Evolutionary conservation across 2,113 vertebrate species (phyloP), one percentile per base, ranked within the genome.

Genomic region (Procavia capensis): DNA sequence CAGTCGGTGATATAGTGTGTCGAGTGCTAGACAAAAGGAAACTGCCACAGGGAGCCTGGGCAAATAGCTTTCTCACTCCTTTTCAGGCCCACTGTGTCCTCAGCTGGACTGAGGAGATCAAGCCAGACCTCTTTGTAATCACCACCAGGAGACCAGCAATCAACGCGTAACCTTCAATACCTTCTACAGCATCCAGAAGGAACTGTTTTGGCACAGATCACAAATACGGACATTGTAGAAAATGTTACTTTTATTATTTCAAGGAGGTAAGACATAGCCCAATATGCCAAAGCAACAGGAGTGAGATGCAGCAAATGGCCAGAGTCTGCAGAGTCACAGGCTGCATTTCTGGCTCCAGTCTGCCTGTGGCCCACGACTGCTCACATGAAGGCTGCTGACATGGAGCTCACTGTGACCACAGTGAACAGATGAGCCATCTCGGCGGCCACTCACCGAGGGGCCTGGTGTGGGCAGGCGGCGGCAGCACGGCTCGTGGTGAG

Each of bases 201-300:
- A 17, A 11, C 66, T 31, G 81, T 91, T 89, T 72, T 59, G 41
- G 39, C 50, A 92, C 36, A 80, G 43, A 72, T 83, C 81, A 95
- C 34, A 87, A 95, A 89, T 47, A 54, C 92, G 66, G 70, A 76
- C 47, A 11, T 63, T 90, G 88, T 79, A 93, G 93, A 97, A 98
- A 97, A 98, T 90, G 96, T 97, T 96, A 97, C 70, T 95, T 98
- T 98, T 98, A 98, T 97, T 98, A 97, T 93, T 95, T 94, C 89
- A 95, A 97, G 97, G 96, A 96, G 96, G 94, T 97, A 96, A 97
- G 96, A 96, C 91, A 95, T 64, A 97, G 93, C 85, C 95, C 96
- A 59, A 72, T 41, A 94, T 0, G 16, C 93, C 96, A 97, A 96
- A 97, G 96, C 97, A 93, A 78, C 14, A 83, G 96, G 92, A 95